Base-by-base conservation (phyloP, 2,888 invertebrate species). In the Reticulitermes lucifugus region DNA sequence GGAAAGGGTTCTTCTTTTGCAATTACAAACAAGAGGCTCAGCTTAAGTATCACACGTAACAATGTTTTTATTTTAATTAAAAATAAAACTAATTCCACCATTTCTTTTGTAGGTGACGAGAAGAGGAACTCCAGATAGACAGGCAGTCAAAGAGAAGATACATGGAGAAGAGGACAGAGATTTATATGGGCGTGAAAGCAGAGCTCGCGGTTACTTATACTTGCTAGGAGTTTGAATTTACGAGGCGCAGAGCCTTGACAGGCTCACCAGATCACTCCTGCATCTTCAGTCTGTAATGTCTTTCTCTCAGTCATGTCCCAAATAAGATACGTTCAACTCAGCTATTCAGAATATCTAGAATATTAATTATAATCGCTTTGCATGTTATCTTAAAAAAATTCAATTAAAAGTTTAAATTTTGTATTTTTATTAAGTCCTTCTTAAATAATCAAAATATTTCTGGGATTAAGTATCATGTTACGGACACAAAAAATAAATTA, bases 151-250 rank as follows among this genome's bases (percentile, higher is more conserved):
- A 55, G 60, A 80, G 59, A 14, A 73, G 41, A 73, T 21, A 41
- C 73, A 18, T 35, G 60, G 60, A 60, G 60, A 60, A 80, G 80
- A 59, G 60, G 80, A 60, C 80, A 35, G 35, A 80, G 80, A 80
- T 80, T 59, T 80, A 80, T 60, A 80, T 80, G 80, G 60, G 80
- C 60, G 80, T 59, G 80, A 80, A 73, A 80, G 80, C 80, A 59
- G 80, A 55, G 51, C 55, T 60, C 60, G 80, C 60, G 18, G 59
- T 79, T 79, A 79, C 79, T 79, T 55, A 79, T 51, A 55, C 51
- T 65, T 65, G 65, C 65, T 65, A 10, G n/a, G n/a, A 25, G 65
- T 73, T 73, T 80, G 60, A 80, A 80, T 80, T 80, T 80, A 80
- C 60, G 80, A 80, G 60, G 80, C 80, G 60, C 7, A 51, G 35